Base-by-base conservation (phyloP, 2,113 vertebrate genomes). In the Ivindomyrus marchei region DNA sequence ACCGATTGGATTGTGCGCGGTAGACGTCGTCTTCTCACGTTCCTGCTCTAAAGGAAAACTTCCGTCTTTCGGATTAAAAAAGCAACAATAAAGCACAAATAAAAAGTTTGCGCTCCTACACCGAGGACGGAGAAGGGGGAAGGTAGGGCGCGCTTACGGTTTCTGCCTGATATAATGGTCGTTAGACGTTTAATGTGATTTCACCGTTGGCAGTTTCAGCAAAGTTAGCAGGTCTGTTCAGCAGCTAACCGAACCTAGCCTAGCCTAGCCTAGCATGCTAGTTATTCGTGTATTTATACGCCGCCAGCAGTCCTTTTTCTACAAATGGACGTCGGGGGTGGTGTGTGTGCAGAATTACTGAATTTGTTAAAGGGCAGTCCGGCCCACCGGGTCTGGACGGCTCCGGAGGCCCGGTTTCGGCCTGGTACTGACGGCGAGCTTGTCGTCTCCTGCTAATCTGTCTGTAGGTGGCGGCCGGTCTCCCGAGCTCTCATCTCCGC, bases 41-140 rank as follows among this genome's bases (percentile, higher is more conserved):
- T 88, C 89, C 94, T 91, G 89, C 86, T 92, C 90, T 89, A 90
- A 88, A 90, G 85, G 91, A 93, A 95, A 94, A 95, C 94, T 96
- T 96, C 94, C 94, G 93, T 94, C 94, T 93, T 93, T 92, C n/a
- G 85, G 85, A 92, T 19, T 93, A 62, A 85, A 90, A 87, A 90
- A 77, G 91, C 90, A 93, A 91, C 90, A 90, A 66, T 90, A 86
- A 13, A 53, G 83, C 52, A 49, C 89, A 91, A 66, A 46, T 70
- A 70, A 10, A 4, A 27, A 27, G 2, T 92, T 89, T 15, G 36
- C 47, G 17, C 17, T n/a, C 24, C 58, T 84, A 91, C 87, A 42
- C 74, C 46, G 53, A 85, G 50, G 27, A 90, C 50, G 74, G 19
- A 88, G 31, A 87, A 50, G 85, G 42, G 74, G 74, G 42, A 39